Conservation (phyloP, 2,888 invertebrate genomes). For the Parascotia fuliginaria region DNA sequence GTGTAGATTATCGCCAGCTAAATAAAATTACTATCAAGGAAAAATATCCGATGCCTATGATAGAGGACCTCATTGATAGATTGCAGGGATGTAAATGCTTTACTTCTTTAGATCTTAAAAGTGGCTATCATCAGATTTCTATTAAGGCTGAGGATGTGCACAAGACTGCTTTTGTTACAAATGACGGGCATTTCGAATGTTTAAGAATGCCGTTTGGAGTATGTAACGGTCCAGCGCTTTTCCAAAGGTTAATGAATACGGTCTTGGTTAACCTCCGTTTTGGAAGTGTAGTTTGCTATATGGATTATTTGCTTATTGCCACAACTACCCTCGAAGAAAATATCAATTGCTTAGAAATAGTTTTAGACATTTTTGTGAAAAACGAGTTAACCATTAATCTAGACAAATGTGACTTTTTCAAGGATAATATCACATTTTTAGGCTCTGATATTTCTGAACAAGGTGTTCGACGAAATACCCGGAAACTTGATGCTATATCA, state of each 20-base stretch:
- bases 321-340: slow-evolving; percentile 5
- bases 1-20: no score
- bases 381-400: not conserved
- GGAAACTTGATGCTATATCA: not conserved
- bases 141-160: not conserved
- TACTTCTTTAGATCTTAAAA: no score
- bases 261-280: not conserved
- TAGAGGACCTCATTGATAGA: no score
- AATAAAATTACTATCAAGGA: no score
- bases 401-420: slow-evolving; percentile 6
- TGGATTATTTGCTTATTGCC: slow-evolving; percentile 5
- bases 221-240: slow-evolving; percentile 6
- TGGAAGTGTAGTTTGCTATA: not conserved
- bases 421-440: not conserved
- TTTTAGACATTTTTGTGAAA: not conserved
- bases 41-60: no score
- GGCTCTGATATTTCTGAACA: slow-evolving; percentile 2
- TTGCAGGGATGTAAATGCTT: no score
- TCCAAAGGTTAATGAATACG: slow-evolving; percentile 10
- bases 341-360: not conserved
- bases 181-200: slow-evolving; percentile 9
- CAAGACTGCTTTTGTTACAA: slow-evolving; percentile 12
- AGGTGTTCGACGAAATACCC: not conserved
- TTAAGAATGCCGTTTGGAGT: slow-evolving; percentile 9
- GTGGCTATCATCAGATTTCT: no score